A percentile compares a stretch with the other conserved stretches of the same genome.
Conservation (phyloP, 2,888 invertebrate genomes). For the Tenthredo livida region DNA sequence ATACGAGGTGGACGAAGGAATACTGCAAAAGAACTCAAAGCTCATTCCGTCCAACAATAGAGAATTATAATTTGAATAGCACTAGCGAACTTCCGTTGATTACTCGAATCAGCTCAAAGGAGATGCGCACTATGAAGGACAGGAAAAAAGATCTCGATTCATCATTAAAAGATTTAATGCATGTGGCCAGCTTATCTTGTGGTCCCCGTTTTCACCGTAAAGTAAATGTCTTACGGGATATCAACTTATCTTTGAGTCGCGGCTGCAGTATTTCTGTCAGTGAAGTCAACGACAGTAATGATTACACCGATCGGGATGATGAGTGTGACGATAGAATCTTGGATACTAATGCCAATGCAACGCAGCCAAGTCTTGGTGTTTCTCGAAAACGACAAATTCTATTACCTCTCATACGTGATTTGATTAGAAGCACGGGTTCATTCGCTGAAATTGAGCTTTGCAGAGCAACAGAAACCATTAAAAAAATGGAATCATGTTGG, state of each 20-base stretch:
- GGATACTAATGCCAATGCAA: background rate
- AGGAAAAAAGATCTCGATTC: background rate
- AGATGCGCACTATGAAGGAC: background rate
- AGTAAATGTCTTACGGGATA: background rate
- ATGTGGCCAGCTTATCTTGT: constrained; percentile 8
- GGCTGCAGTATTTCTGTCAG: background rate
- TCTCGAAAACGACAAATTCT: background rate
- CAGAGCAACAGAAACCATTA: background rate
- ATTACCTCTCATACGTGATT: background rate
- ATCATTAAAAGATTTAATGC: background rate
- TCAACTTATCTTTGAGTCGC: background rate
- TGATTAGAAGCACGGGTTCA: background rate
- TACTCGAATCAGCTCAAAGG: background rate
- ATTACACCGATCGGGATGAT: background rate
- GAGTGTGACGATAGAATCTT: background rate
- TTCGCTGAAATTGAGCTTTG: background rate
- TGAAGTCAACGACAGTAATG: background rate
- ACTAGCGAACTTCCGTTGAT: background rate
- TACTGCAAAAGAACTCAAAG: constrained; percentile 36
- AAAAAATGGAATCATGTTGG: background rate
- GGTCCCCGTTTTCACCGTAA: background rate
- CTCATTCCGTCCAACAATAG: background rate
- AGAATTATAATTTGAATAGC: background rate
- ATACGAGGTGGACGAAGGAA: constrained; percentile 47
- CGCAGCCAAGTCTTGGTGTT: background rate